Base-by-base conservation (phyloP, 2,888 invertebrate species). In the Cylloceria caligata region DNA sequence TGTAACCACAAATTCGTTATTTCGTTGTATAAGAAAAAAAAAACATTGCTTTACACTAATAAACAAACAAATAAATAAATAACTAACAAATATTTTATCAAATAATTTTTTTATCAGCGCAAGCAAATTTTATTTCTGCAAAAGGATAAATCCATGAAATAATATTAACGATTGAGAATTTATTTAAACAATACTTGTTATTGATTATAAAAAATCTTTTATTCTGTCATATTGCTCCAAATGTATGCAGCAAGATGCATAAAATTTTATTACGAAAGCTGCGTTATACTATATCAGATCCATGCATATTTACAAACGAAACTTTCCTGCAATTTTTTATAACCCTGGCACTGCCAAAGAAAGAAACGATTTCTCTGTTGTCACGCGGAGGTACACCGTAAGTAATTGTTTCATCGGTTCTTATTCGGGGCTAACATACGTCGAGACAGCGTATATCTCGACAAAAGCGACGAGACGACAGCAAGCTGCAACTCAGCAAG, bases 401-500 rank as follows among this genome's bases (percentile, higher is more conserved):
- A 67, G 49, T 45, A 57, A 75, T 57, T 57, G 67, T 67, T 57
- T 13, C 49, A 34, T 76, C 60, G 75, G 55, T 42, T 13, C 42
- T 27, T 34, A 68, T 68, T 68, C 36, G 19, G 30, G 11, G 47
- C 57, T 49, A 30, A 47, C 75, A 45, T n/a, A 30, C 24, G 64
- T 19, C 24, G 16, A 24, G 65, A 52, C 39, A 19, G 30, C 49
- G 52, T 52, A 34, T 21, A 19, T 3, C 6, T 42, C 21, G 24
- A 62, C 39, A 39, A 62, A 80, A 76, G 71, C 64, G 64, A 49
- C 30, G 34, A n/a, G 13, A 21, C 36, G 52, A 69, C 69, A 30
- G 77, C 81, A 81, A 78, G 78, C 77, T 81, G 81, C 73, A 36
- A 19, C 27, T 69, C 45, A 9, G 24, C 64, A 36, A 45, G 36